Conservation (phyloP, 2,888 invertebrate genomes). For the Charanyca ferruginea region DNA sequence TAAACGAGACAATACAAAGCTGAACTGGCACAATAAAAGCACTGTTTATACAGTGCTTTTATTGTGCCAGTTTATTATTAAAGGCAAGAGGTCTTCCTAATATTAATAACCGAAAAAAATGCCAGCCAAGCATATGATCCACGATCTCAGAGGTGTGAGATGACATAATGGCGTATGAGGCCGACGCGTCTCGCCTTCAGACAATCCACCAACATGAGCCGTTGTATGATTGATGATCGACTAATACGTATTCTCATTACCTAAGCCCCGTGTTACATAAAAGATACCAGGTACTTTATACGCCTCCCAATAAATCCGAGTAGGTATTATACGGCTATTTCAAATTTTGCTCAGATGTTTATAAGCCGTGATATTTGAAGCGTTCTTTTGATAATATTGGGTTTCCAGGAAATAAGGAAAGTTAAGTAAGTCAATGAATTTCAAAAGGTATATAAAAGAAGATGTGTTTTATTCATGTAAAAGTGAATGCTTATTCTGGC, state of each 20-base stretch:
- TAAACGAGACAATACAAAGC: conserved; percentile 5
- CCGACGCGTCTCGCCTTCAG: conserved; percentile 63
- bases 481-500: conserved; percentile 22
- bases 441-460: conserved; percentile 46
- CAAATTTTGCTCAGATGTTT: conserved; percentile 47
- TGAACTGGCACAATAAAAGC: conserved; percentile 36
- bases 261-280: conserved; percentile 67
- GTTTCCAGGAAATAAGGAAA: conserved; percentile 38
- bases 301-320: conserved; percentile 48
- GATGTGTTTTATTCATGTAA: conserved; percentile 32
- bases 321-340: conserved; percentile 51
- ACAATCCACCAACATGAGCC: conserved; percentile 75
- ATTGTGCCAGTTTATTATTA: conserved; percentile 35
- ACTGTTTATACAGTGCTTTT: conserved; percentile 34
- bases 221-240: conserved; percentile 80
- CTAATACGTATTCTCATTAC: conserved; percentile 79
- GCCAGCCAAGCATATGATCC: conserved; percentile 66
- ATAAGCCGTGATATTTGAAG: conserved; percentile 41
- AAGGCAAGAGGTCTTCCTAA: conserved; percentile 51
- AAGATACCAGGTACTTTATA: conserved; percentile 60
- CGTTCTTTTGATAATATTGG: conserved; percentile 44
- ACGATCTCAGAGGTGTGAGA: conserved; percentile 70
- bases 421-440: conserved; percentile 34
- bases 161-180: conserved; percentile 72
- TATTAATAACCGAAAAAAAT: conserved; percentile 64